Conservation (phyloP, 2,888 invertebrate genomes). For the Thumatha senex region DNA sequence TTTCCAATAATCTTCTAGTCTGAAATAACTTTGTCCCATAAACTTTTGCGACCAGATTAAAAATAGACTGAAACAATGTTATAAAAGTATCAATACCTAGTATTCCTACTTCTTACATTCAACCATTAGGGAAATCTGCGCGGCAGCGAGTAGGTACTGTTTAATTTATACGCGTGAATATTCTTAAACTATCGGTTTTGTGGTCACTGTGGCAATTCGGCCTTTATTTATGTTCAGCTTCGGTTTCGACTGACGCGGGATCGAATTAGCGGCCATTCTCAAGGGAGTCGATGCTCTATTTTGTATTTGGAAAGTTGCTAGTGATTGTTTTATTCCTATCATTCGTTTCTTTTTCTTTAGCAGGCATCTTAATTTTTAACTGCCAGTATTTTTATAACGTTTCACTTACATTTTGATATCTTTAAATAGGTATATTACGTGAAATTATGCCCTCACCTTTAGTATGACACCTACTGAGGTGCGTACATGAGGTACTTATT, state of each 20-base stretch:
- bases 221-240: conserved; percentile 69
- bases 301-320: conserved; percentile 26
- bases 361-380: background rate
- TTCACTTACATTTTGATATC: too few species aligned
- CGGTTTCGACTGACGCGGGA: conserved; percentile 33
- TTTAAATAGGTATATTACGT: too few species aligned
- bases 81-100: conserved; percentile 38
- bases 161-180: conserved; percentile 81
- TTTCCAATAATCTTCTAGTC: too few species aligned
- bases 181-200: conserved; percentile 83
- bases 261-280: conserved; percentile 53
- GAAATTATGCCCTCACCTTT: too few species aligned
- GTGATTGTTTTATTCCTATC: background rate
- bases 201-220: conserved; percentile 70
- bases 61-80: too few species aligned
- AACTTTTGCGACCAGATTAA: too few species aligned
- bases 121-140: conserved; percentile 83
- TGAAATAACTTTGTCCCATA: too few species aligned
- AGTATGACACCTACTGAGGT: too few species aligned
- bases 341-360: background rate
- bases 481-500: too few species aligned
- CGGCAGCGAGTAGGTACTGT: conserved; percentile 66
- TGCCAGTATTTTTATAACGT: too few species aligned
- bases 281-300: conserved; percentile 37
- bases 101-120: conserved; percentile 42